Conservation (phyloP, 2,888 invertebrate species). For the Synanthedon myopaeformis region DNA sequence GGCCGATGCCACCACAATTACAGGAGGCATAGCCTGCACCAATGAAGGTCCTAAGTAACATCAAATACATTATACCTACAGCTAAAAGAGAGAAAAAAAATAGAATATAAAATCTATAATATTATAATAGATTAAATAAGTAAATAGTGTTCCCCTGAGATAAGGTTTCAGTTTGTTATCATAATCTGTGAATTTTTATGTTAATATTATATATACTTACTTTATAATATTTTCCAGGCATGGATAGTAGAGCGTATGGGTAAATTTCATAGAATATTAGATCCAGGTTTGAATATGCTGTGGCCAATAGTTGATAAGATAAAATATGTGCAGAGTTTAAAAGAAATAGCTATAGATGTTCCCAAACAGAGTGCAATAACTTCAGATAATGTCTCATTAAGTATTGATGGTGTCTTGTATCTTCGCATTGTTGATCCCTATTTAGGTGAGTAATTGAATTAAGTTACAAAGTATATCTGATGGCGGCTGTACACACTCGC, state of each 20-base stretch:
- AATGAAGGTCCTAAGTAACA: no score
- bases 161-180: no score
- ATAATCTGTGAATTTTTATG: no score
- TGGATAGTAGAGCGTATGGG: constrained; percentile 99
- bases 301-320: constrained; percentile 93
- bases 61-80: no score
- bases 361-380: constrained; percentile 99
- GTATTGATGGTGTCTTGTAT: constrained; percentile 97
- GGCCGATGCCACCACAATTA: no score
- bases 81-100: no score
- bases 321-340: constrained; percentile 97
- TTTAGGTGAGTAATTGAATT: constrained; percentile 65
- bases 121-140: no score
- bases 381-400: constrained; percentile 95
- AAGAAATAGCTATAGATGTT: constrained; percentile 99
- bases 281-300: constrained; percentile 94
- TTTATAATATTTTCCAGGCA: constrained; percentile 71
- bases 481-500: no score
- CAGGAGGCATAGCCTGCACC: no score
- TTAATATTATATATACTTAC: no score
- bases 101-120: no score
- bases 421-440: constrained; percentile 94
- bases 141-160: no score
- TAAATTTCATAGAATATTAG: constrained; percentile 91
- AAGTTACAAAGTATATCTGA: neutral